These are phyloP conservation scores for Ophion ventricosus DNA, from an alignment of 2,888 invertebrate genomes.

Conservation along the genomic window DNA sequence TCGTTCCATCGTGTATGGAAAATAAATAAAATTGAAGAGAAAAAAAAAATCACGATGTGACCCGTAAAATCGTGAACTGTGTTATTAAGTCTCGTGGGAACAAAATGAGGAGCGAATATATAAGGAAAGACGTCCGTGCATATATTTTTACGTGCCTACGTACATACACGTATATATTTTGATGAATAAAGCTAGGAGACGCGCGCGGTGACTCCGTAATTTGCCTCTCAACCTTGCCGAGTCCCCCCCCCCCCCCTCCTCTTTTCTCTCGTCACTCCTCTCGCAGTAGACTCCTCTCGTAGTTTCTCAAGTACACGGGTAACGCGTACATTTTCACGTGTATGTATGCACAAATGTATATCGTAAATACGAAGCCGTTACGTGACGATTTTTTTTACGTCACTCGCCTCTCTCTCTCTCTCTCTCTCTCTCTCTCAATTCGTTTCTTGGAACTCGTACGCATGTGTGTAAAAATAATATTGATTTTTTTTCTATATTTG, in stretches of 20 bases:
- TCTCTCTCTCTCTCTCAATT: not conserved
- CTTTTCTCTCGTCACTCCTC: not conserved
- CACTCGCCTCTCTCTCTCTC: too few relatives aligned
- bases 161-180: slow-evolving; percentile 13
- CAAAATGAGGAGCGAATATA: slow-evolving; percentile 12
- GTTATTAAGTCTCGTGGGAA: slow-evolving; percentile 39
- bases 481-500: not conserved
- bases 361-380: slow-evolving; percentile 37
- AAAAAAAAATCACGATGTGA: not conserved
- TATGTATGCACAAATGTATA: slow-evolving; percentile 4
- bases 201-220: slow-evolving; percentile 50
- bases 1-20: not conserved
- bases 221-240: slow-evolving; percentile 60
- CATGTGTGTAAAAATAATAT: slow-evolving; percentile 14
- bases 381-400: slow-evolving; percentile 56
- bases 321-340: slow-evolving; percentile 24
- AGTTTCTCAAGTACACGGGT: slow-evolving; percentile 30
- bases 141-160: slow-evolving; percentile 1
- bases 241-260: slow-evolving; percentile 8
- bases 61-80: slow-evolving; percentile 1
- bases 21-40: not conserved
- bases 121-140: slow-evolving; percentile 2
- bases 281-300: slow-evolving; percentile 22
- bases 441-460: slow-evolving; percentile 48
- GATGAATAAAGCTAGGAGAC: slow-evolving; percentile 53